Percentiles rank a stretch among this genome's conserved stretches.
Conservation (phyloP, 2,888 invertebrate species). For the Apantesis nais region DNA sequence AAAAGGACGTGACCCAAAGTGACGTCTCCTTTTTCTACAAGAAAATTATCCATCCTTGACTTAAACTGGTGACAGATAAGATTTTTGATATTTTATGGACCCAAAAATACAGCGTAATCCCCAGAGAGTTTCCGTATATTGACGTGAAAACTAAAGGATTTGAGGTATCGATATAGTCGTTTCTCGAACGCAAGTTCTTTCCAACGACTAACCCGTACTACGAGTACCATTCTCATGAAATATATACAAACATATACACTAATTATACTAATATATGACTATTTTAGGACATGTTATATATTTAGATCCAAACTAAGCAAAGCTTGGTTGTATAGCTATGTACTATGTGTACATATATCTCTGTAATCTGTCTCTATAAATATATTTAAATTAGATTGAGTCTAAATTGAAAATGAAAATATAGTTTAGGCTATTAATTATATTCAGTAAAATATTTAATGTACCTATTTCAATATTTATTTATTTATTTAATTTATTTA, state of each 20-base stretch:
- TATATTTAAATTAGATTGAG: not conserved
- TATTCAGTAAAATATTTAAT: not conserved
- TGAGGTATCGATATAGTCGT: not conserved
- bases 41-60: not conserved
- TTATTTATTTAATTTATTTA: too few relatives aligned
- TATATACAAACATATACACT: not conserved
- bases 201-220: not conserved
- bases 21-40: not conserved
- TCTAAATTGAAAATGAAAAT: not conserved
- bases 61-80: not conserved
- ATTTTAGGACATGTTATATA: not conserved
- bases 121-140: not conserved
- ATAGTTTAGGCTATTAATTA: not conserved
- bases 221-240: not conserved
- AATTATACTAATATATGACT: not conserved
- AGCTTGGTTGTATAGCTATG: not conserved
- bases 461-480: not conserved
- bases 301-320: not conserved
- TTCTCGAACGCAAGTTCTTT: not conserved
- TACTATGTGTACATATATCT: not conserved
- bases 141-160: not conserved
- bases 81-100: not conserved
- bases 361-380: not conserved
- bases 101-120: not conserved
- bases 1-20: not conserved